Evolutionary conservation across 2,113 vertebrate species (phyloP), one percentile per base, ranked within the genome.

Genomic region (Argyrosomus japonicus): DNA sequence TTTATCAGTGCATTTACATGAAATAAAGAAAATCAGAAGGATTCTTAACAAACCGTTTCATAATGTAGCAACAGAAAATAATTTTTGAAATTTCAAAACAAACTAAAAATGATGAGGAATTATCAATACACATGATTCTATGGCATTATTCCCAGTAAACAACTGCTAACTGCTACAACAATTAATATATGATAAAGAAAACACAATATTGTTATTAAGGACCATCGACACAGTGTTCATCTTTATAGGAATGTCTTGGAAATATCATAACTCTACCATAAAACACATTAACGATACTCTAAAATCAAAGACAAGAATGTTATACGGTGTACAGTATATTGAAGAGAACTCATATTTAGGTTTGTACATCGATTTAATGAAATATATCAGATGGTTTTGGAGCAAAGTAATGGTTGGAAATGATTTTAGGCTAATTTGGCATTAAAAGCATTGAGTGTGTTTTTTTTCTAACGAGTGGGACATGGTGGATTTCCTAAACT

Each of bases 401-500:
- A 6, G 18, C 25, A 54, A 27, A 12, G 47, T 27, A 25, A 14
- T 11, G 19, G 9, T 17, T 61, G 25, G 36, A 71, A 78, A 67
- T 54, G 43, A 51, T 62, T 64, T 75, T 19, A 1, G 15, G 62
- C 79, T 89, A 82, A 87, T 91, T 76, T 84, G 80, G 27, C 77
- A 81, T 88, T 86, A 79, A 88, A 90, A 76, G 72, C 85, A 91
- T 89, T 77, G 79, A 25, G 57, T 5, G 19, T 86, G 80, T 82
- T 14, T 87, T 83, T 40, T 86, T 69, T 19, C 72, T 77, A 61
- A 89, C 81, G 70, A 91, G 82, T 82, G 80, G 84, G 90, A 86
- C 75, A 93, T 88, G 91, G 90, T 92, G 77, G 69, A 93, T 94
- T 93, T 91, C 58, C 84, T 82, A 62, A 91, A 85, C 76, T 64